phyloP scores from a whole-genome alignment of 23 tunicate species.

The Pegea sp. region DNA sequence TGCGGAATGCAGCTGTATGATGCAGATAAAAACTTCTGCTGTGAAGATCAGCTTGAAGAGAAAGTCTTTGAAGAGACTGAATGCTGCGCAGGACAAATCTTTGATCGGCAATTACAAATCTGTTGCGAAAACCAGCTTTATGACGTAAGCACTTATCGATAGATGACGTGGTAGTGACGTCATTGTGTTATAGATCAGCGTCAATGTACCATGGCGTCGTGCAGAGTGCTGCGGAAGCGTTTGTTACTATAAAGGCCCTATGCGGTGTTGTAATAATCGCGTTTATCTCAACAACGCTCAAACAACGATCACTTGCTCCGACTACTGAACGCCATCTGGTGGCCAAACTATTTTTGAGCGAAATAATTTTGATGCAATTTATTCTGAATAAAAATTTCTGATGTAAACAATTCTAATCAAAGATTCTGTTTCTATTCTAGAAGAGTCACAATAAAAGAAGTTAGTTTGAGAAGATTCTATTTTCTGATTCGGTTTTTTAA shows the following conservation, averaged over 20 bases:
- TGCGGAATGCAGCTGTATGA: constrained; percentile 49
- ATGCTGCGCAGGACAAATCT: constrained; percentile 58
- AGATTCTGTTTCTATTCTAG: too few species aligned
- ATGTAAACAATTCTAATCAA: too few species aligned
- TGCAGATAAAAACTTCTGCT: constrained; percentile 24
- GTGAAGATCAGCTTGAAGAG: constrained; percentile 37
- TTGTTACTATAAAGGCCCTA: constrained; percentile 41
- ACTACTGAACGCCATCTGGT: too few species aligned
- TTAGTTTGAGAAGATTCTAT: too few species aligned
- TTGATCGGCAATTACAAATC: constrained; percentile 19
- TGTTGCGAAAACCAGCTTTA: constrained; percentile 27
- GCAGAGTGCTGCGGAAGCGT: constrained; percentile 68
- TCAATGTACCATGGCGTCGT: constrained; percentile 27
- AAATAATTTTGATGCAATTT: too few species aligned
- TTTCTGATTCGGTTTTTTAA: too few species aligned
- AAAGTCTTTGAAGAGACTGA: constrained; percentile 17
- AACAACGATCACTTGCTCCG: constrained; percentile 32
- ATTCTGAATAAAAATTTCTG: too few species aligned
- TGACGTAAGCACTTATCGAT: constrained; percentile 7
- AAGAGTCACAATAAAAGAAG: too few species aligned
- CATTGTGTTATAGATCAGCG: constrained; percentile 44
- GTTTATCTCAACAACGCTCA: constrained; percentile 23
- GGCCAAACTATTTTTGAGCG: too few species aligned
- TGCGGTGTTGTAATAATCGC: constrained; percentile 53
- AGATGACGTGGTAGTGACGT: background rate